These are phyloP conservation scores for Gobio occitaniae DNA, from an alignment of 2,797 vertebrate genomes.

Conservation along the genomic window DNA sequence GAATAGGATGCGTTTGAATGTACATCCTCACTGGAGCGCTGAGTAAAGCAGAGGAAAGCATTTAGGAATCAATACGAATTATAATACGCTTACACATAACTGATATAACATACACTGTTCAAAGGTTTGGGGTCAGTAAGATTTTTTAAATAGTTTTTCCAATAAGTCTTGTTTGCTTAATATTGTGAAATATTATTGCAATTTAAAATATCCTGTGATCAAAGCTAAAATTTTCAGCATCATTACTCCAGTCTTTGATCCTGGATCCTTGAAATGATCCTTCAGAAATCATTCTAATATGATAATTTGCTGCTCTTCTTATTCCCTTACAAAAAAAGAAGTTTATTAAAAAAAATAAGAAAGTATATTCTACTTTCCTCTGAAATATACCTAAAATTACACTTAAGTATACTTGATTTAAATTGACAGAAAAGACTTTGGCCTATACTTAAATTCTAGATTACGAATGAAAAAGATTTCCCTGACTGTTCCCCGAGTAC, in stretches of 20 bases:
- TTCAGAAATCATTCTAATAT: neutral
- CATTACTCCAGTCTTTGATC: too few species aligned
- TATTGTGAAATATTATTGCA: neutral
- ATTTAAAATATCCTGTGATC: neutral
- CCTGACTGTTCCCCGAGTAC: too few species aligned
- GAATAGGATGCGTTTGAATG: slow-evolving; percentile 87
- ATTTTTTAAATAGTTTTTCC: neutral
- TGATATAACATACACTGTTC: neutral
- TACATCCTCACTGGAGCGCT: slow-evolving; percentile 88
- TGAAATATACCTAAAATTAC: too few species aligned
- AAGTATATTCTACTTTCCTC: too few species aligned
- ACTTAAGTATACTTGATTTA: too few species aligned
- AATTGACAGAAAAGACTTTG: too few species aligned
- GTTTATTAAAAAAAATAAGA: too few species aligned
- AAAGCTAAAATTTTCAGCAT: neutral
- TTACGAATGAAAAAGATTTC: too few species aligned
- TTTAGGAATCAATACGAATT: neutral
- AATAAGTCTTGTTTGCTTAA: neutral
- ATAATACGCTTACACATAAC: neutral
- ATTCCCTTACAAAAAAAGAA: too few species aligned
- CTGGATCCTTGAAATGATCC: neutral
- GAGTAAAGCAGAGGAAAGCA: slow-evolving; percentile 48
- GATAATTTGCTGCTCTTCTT: too few species aligned
- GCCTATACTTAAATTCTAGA: too few species aligned
- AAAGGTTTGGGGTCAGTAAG: neutral